Evolutionary conservation across 2,113 vertebrate genomes (phyloP), one percentile per base, ranked within the genome.

Genomic region (Corythoichthys intestinalis): DNA sequence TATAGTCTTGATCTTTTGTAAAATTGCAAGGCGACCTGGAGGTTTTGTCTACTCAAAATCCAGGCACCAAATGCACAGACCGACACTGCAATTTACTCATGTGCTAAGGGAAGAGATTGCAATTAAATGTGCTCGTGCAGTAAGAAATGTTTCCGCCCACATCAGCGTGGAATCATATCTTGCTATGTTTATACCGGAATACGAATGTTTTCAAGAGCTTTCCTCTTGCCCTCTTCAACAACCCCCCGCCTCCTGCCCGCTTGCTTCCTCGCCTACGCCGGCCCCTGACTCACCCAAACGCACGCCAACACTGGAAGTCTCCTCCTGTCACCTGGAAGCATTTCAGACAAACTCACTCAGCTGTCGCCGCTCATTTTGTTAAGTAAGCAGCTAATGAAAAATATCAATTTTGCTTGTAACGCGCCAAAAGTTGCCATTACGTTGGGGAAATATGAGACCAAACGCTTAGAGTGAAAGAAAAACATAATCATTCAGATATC

Each of bases 301-400:
- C 67, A 44, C 56, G 61, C 68, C 56, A 69, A 78, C 69, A 62
- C 72, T 38, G 64, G 44, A 75, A 69, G 64, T 75, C 69, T 54
- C 57, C 47, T 56, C 57, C 34, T 47, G 47, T 73, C 47, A 20
- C 54, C 38, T 70, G 10, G 41, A 63, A 63, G 60, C 41, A 47
- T 47, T 63, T 63, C 41, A 13, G 41, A 47, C 28, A 47, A 63
- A 63, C n/a, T 63, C 20, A 13, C 41, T 63, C 44, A 47, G 12
- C 41, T 28, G 11, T 7, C 41, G 10, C 61, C 13, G 10, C 20
- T 47, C 39, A 46, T 62, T 46, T 63, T 13, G 12, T 63, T 2
- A 47, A 4, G 28, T 11, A 0, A 37, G 11, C 12, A 11, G 13
- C 56, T 37, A 37, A 58, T 37, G 56, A 58, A 34, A 12, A 58